These are phyloP conservation scores for Eulithis prunata DNA, from an alignment of 2,888 invertebrate species.

Conservation along the genomic window DNA sequence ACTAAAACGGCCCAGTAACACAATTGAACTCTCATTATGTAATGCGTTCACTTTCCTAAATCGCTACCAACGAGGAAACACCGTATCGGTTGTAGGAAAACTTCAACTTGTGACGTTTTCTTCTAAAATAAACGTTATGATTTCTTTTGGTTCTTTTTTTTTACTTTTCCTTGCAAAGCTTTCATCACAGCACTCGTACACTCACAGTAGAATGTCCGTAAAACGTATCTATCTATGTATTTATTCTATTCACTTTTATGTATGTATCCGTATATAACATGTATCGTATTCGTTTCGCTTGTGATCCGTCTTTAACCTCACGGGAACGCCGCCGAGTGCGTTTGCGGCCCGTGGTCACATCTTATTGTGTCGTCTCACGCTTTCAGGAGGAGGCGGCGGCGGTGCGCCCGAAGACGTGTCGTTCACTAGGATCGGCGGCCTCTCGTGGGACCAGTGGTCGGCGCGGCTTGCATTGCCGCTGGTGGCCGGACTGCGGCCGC, in stretches of 20 bases:
- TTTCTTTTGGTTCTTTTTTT: conserved; percentile 72
- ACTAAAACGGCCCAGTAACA: conserved; percentile 69
- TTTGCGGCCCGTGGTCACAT: conserved; percentile 41
- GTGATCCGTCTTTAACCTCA: conserved; percentile 71
- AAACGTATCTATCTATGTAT: conserved; percentile 57
- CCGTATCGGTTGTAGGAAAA: conserved; percentile 36
- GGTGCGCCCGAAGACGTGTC: conserved; percentile 85
- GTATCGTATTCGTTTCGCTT: conserved; percentile 66
- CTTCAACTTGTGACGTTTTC: conserved; percentile 44
- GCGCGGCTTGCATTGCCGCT: conserved; percentile 89
- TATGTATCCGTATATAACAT: conserved; percentile 56
- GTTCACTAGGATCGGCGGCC: conserved; percentile 88
- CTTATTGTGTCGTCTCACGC: conserved; percentile 50
- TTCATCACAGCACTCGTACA: conserved; percentile 82
- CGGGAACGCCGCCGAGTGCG: conserved; percentile 57
- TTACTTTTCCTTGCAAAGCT: conserved; percentile 78
- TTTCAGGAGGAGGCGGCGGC: conserved; percentile 61
- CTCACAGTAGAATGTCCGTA: conserved; percentile 75
- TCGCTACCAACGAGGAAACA: conserved; percentile 34
- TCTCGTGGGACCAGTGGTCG: conserved; percentile 90
- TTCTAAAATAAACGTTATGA: conserved; percentile 74
- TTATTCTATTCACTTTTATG: conserved; percentile 45
- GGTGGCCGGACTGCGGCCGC: conserved; percentile 72
- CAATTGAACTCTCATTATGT: conserved; percentile 50
- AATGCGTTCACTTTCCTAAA: conserved; percentile 48